Evolutionary conservation across 2,888 invertebrate genomes (phyloP).

Genomic region (Odontothrips loti): DNA sequence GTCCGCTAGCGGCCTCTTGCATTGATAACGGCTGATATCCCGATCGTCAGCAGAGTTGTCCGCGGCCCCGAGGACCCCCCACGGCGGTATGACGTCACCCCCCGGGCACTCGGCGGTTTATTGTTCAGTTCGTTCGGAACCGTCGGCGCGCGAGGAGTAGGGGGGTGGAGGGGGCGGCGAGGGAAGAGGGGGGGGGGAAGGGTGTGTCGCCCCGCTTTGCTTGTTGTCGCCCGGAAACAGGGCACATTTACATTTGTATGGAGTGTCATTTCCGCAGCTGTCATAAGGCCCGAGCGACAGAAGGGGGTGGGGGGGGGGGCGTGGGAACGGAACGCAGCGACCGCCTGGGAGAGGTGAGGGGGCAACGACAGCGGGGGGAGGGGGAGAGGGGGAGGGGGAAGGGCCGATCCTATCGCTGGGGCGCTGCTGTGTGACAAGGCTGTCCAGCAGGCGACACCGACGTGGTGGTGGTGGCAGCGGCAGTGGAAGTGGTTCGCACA

Average conservation of each 20-base stretch:
- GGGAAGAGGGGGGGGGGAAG: too few relatives aligned
- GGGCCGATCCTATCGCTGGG: neutral
- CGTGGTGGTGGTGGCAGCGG: too few relatives aligned
- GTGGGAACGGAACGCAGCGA: neutral
- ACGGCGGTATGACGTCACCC: too few relatives aligned
- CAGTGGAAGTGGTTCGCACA: too few relatives aligned
- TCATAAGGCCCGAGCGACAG: neutral
- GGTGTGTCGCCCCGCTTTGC: neutral
- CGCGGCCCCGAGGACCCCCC: too few relatives aligned
- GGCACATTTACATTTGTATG: constrained; percentile 6
- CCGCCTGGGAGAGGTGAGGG: neutral
- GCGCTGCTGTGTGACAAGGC: neutral
- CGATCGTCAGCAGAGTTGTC: too few relatives aligned
- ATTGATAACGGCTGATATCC: too few relatives aligned
- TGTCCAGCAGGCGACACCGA: neutral
- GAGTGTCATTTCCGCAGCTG: constrained; percentile 11
- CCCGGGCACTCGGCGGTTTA: neutral
- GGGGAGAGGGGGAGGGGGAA: neutral
- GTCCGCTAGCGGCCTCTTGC: too few relatives aligned
- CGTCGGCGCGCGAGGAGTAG: too few relatives aligned
- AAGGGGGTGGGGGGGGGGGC: neutral
- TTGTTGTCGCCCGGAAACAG: neutral
- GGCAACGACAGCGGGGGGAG: neutral
- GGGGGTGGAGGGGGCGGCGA: too few relatives aligned
- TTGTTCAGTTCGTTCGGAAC: neutral